These are phyloP conservation scores for Mantis religiosa DNA, from an alignment of 2,888 invertebrate genomes.

Conservation along the genomic window DNA sequence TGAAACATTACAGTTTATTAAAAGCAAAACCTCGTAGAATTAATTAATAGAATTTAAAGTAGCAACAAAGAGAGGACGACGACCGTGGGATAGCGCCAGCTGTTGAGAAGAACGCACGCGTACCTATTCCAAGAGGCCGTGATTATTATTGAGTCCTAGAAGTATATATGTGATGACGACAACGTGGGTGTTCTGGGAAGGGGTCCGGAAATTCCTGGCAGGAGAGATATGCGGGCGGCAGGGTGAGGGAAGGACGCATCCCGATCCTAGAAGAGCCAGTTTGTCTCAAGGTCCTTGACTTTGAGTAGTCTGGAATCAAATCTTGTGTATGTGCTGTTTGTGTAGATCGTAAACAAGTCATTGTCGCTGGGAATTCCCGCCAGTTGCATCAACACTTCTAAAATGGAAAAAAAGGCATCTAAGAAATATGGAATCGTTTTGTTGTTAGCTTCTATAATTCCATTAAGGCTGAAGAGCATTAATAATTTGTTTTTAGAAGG, in stretches of 20 bases:
- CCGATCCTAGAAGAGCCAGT: not conserved
- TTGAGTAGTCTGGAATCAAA: not conserved
- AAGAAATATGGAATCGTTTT: no score
- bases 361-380: no score
- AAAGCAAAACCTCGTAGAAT: not conserved
- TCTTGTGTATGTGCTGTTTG: not conserved
- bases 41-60: not conserved
- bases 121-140: not conserved
- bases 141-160: not conserved
- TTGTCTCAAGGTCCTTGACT: not conserved
- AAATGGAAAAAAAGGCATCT: no score
- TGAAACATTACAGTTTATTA: no score
- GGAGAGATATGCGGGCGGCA: not conserved
- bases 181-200: not conserved
- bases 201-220: not conserved
- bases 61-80: not conserved
- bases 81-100: no score
- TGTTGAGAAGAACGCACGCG: not conserved
- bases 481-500: no score
- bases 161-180: not conserved
- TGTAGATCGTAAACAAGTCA: no score
- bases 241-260: not conserved
- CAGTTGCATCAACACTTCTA: no score
- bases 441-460: no score
- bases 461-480: no score